Base-by-base conservation (phyloP, 1,140 invertebrate genomes). In the Drosophila leontia region DNA sequence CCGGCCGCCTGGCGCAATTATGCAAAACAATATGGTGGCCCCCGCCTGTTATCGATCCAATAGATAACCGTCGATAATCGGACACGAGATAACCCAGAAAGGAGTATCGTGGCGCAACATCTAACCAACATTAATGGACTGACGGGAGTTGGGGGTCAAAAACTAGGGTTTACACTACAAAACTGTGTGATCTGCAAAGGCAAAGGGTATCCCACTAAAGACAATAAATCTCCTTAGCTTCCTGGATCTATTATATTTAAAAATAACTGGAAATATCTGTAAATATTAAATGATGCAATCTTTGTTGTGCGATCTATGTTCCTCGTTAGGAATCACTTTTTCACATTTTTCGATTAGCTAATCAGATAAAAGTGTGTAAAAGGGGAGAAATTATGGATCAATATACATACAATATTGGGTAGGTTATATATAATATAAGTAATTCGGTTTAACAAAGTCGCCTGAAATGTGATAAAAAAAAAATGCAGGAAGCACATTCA, bases 11-110 rank as follows among this genome's bases (percentile, higher is more conserved):
- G 82, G 59, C 65, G 55, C 67, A 90, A 72, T 88, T 88, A 88
- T 84, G 81, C 77, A 90, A 84, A 88, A 84, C 84, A 88, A 88
- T 84, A 88, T 88, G 85, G 84, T 83, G 85, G 67, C 65, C 51
- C 56, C 56, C 41, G 50, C 12, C 53, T n/a, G 53, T 77, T 84
- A 88, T 88, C 85, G 84, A 88, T 88, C 84, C 77, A 78, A 35
- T 56, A 60, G 70, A 79, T 78, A 74, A 71, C 42, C 47, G 45
- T 8, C 42, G 59, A 51, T 68, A 68, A 37, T 44, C 60, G 26
- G 29, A 9, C 5, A 5, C 0, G 13, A 69, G 64, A 78, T 67
- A 57, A 48, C 47, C 55, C 55, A 59, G 41, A 53, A 53, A 5
- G 34, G 11, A 37, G 51, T 62, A 64, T 61, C 57, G 11, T 3